A percentile compares a stretch with the other conserved stretches of the same genome.
Evolutionary conservation across 2,888 invertebrate genomes (phyloP).

Genomic region (Bombyx huttoni): DNA sequence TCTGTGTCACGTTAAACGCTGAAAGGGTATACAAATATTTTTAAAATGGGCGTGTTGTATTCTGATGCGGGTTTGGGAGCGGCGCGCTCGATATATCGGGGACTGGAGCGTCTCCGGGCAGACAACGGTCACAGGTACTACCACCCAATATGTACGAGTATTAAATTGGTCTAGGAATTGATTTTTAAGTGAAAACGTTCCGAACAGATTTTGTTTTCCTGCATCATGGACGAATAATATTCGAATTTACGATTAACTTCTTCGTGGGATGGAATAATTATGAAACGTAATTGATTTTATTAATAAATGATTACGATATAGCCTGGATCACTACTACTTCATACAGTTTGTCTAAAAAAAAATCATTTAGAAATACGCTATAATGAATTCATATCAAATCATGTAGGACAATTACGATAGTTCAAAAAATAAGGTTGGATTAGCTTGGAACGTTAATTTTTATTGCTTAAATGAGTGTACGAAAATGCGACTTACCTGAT

Average conservation of each 20-base stretch:
- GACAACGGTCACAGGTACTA: neutral
- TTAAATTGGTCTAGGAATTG: neutral
- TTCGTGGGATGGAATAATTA: too few relatives aligned
- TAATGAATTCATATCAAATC: too few relatives aligned
- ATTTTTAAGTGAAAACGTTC: neutral
- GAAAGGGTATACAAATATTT: slow-evolving; percentile 28
- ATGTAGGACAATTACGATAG: too few relatives aligned
- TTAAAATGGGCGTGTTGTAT: slow-evolving; percentile 23
- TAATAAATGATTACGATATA: too few relatives aligned
- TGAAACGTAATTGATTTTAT: too few relatives aligned
- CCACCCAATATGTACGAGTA: neutral
- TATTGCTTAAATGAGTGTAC: too few relatives aligned
- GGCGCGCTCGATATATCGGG: slow-evolving; percentile 5
- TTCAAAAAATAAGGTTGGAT: too few relatives aligned
- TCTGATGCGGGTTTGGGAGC: slow-evolving; percentile 21
- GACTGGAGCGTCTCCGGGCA: neutral
- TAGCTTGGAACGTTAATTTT: too few relatives aligned
- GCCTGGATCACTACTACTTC: too few relatives aligned
- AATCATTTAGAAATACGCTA: too few relatives aligned
- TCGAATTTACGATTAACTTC: neutral
- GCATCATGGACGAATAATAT: neutral
- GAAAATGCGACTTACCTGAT: too few relatives aligned
- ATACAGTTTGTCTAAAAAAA: too few relatives aligned
- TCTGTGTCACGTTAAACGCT: neutral
- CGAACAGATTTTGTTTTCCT: neutral